These are phyloP conservation scores for Atherinosoma microstoma DNA, from an alignment of 2,797 vertebrate species.

Conservation along the genomic window DNA sequence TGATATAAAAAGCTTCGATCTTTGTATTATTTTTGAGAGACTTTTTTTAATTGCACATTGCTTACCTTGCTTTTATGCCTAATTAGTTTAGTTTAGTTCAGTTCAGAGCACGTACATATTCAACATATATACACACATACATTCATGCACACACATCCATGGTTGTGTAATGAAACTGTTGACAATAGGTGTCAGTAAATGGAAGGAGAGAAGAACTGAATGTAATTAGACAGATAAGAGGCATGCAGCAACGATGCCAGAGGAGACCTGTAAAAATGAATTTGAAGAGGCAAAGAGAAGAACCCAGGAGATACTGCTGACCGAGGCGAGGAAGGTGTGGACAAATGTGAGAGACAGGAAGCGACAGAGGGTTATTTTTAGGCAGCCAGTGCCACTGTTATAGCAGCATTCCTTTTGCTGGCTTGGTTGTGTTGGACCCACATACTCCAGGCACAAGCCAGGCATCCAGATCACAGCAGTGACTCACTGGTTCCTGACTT, in stretches of 20 bases:
- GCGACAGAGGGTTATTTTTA: conserved; percentile 66
- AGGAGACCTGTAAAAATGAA: conserved; percentile 23
- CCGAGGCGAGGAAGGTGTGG: conserved; percentile 26
- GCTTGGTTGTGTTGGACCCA: conserved; percentile 10
- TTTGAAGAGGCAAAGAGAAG: conserved; percentile 28
- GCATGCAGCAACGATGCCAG: neutral
- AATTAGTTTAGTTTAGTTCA: neutral
- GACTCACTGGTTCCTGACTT: conserved; percentile 49
- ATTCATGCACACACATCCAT: neutral
- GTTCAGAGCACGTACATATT: neutral
- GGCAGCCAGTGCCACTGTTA: conserved; percentile 28
- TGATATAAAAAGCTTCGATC: neutral
- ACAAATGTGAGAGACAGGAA: conserved; percentile 41
- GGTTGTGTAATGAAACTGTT: neutral
- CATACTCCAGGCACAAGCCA: conserved; percentile 23
- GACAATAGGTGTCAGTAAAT: conserved; percentile 22
- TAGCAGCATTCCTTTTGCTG: conserved; percentile 32
- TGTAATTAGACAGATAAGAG: conserved; percentile 45
- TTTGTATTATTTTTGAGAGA: neutral
- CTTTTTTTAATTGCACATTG: neutral
- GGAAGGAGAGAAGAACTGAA: conserved; percentile 34
- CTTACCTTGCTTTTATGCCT: neutral
- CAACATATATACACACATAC: neutral
- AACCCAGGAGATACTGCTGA: conserved; percentile 31
- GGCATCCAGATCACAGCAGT: conserved; percentile 44